These are phyloP conservation scores for Mesorhabditis spiculigera DNA, from an alignment of 2,888 invertebrate species.

Conservation along the genomic window DNA sequence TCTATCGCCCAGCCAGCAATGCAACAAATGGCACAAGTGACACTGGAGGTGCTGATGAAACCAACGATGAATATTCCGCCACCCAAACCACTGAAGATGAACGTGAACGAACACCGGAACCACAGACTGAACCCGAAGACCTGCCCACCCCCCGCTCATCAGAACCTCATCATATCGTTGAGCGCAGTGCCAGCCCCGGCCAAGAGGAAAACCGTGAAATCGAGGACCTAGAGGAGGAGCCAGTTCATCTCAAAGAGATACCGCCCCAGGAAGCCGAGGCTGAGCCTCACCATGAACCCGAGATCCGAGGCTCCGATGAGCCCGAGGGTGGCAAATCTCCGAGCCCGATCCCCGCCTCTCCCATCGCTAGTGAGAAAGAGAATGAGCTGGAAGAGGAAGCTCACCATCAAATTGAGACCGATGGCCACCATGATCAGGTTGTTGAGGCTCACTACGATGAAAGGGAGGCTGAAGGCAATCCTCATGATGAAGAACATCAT, in stretches of 20 bases:
- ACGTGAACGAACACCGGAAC: not conserved
- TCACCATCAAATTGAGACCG: not conserved
- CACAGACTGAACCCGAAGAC: not conserved
- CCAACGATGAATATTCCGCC: not conserved
- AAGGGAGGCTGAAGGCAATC: slow-evolving; percentile 3
- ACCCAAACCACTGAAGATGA: too few relatives aligned
- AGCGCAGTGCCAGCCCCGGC: not conserved
- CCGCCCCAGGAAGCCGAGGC: too few relatives aligned
- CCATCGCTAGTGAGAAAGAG: slow-evolving; percentile 10
- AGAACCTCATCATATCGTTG: not conserved
- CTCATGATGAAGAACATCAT: slow-evolving; percentile 4
- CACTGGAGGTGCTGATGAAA: not conserved
- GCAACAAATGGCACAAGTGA: slow-evolving; percentile 2
- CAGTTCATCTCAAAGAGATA: too few relatives aligned
- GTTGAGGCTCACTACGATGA: not conserved
- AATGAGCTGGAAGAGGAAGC: slow-evolving; percentile 1
- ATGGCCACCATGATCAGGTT: not conserved
- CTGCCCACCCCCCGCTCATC: not conserved
- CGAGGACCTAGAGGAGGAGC: not conserved
- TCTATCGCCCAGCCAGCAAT: not conserved
- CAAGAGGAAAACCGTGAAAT: not conserved
- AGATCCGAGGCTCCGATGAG: not conserved
- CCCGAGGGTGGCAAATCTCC: slow-evolving; percentile 5
- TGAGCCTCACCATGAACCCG: not conserved
- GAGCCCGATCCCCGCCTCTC: not conserved